Evolutionary conservation across 2,888 invertebrate species (phyloP).

Genomic region (Netelia melanura): DNA sequence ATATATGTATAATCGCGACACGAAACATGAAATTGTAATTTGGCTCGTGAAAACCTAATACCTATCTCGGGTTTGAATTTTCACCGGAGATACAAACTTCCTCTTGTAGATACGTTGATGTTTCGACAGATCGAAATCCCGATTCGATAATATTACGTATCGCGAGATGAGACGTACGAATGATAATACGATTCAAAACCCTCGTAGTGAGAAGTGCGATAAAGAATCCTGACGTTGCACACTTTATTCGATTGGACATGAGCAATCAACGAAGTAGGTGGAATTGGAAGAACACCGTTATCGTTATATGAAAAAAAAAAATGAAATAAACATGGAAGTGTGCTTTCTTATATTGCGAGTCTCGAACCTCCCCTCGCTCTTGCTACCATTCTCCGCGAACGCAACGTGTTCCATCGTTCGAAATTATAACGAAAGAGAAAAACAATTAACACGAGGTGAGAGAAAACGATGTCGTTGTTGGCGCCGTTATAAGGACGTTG

Average conservation of each 20-base stretch:
- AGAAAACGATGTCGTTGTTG: conserved; percentile 33
- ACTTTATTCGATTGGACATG: not conserved
- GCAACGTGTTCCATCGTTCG: not conserved
- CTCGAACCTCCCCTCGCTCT: too few relatives aligned
- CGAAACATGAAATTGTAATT: conserved; percentile 36
- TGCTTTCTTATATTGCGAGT: not conserved
- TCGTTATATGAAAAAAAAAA: too few relatives aligned
- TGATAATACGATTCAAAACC: not conserved
- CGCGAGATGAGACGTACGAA: not conserved
- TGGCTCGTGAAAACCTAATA: conserved; percentile 5
- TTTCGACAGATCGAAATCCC: not conserved
- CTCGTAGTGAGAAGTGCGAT: not conserved
- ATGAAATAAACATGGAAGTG: too few relatives aligned
- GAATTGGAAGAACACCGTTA: not conserved
- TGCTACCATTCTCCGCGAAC: too few relatives aligned
- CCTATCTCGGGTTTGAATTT: not conserved
- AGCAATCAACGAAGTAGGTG: not conserved
- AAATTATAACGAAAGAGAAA: conserved; percentile 26
- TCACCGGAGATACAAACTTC: not conserved
- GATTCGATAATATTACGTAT: not conserved
- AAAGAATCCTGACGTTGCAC: not conserved
- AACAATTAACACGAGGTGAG: conserved; percentile 41
- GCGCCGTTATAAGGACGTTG: conserved; percentile 30
- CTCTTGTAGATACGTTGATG: not conserved
- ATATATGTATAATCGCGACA: conserved; percentile 2